These are phyloP conservation scores for Drosophila borborema DNA, from an alignment of 2,888 invertebrate species.

Conservation along the genomic window DNA sequence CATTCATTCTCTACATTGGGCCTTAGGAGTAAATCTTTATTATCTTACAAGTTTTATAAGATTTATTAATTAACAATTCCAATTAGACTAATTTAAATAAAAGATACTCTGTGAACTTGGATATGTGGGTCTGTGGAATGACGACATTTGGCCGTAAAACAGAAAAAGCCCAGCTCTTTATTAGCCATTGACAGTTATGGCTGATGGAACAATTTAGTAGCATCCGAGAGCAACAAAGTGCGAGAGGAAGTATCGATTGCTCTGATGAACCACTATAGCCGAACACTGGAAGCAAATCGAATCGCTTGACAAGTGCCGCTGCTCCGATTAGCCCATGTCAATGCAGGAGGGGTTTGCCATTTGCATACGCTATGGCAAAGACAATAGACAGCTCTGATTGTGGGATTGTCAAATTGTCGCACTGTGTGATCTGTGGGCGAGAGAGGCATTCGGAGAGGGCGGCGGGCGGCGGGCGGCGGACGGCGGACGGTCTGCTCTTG, in stretches of 20 bases:
- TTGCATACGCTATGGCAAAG: conserved; percentile 59
- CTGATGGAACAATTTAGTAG: conserved; percentile 16
- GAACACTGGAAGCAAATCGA: conserved; percentile 45
- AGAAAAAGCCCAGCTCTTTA: conserved; percentile 11
- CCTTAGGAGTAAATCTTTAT: too few relatives aligned
- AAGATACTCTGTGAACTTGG: neutral
- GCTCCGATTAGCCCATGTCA: conserved; percentile 42
- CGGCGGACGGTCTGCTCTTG: conserved; percentile 6
- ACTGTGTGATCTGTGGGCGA: conserved; percentile 1
- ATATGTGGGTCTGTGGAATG: conserved; percentile 14
- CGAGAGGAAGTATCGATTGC: conserved; percentile 4
- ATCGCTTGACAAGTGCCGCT: conserved; percentile 63
- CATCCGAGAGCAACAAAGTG: neutral
- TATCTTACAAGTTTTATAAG: neutral
- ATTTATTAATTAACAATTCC: too few relatives aligned
- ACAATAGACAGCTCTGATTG: conserved; percentile 59
- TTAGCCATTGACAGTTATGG: conserved; percentile 36
- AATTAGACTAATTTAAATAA: neutral
- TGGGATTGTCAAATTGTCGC: conserved; percentile 23
- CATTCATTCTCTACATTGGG: too few relatives aligned
- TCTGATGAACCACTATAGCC: conserved; percentile 54
- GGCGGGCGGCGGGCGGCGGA: neutral
- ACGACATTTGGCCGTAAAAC: neutral
- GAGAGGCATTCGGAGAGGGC: neutral
- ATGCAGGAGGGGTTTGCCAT: conserved; percentile 34